Percentiles rank a stretch among this genome's conserved stretches.
Conservation (phyloP, 2,797 vertebrate genomes). For the Paedocypris micromegethes region DNA sequence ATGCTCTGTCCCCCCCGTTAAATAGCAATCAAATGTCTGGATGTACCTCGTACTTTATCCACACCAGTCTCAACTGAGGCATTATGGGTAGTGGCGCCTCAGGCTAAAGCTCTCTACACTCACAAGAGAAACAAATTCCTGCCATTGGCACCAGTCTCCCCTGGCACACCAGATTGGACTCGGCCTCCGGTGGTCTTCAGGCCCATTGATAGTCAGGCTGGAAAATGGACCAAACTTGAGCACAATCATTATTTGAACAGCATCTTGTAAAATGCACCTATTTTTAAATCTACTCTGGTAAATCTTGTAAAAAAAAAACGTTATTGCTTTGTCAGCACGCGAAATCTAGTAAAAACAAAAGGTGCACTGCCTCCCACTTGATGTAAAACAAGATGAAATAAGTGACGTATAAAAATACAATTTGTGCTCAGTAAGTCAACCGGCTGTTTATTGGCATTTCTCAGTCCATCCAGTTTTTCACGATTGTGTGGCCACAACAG, state of each 20-base stretch:
- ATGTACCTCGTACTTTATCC: constrained; percentile 27
- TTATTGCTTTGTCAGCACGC: too few species aligned
- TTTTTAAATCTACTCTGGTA: too few species aligned
- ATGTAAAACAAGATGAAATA: too few species aligned
- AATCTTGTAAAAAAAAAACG: too few species aligned
- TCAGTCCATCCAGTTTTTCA: too few species aligned
- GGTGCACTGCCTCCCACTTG: too few species aligned
- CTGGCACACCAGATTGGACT: constrained; percentile 9
- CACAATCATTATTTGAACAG: background rate
- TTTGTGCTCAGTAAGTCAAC: too few species aligned
- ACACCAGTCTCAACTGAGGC: background rate
- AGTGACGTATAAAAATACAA: too few species aligned
- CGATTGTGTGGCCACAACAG: too few species aligned
- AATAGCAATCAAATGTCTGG: constrained; percentile 31
- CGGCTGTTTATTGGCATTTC: too few species aligned
- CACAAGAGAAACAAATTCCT: background rate
- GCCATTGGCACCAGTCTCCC: constrained; percentile 22
- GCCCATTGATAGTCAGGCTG: constrained; percentile 13
- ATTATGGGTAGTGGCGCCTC: constrained; percentile 12
- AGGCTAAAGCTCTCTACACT: constrained; percentile 17
- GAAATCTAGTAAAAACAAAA: too few species aligned
- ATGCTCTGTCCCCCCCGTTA: constrained; percentile 34
- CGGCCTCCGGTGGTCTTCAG: background rate
- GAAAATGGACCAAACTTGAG: constrained; percentile 7
- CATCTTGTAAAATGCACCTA: too few species aligned